Evolutionary conservation across 2,888 invertebrate genomes (phyloP).

Genomic region (Acanthosepion lycidas): DNA sequence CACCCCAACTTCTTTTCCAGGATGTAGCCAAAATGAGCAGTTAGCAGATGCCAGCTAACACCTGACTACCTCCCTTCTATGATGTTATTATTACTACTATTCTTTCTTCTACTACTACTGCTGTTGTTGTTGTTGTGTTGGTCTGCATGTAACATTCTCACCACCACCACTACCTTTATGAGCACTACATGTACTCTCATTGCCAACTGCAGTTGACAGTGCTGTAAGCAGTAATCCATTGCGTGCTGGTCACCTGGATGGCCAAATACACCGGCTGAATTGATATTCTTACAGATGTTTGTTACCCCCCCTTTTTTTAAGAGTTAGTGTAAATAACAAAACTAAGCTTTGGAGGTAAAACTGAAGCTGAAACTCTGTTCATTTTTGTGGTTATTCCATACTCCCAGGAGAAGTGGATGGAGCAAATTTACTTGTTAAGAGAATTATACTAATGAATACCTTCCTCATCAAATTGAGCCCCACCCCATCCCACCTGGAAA

Average conservation of each 20-base stretch:
- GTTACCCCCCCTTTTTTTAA: background rate
- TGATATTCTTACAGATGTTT: background rate
- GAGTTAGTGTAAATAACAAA: background rate
- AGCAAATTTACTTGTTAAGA: background rate
- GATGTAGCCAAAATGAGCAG: too few relatives aligned
- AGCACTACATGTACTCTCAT: background rate
- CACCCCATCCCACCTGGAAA: too few relatives aligned
- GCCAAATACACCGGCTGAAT: background rate
- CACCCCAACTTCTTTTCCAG: background rate
- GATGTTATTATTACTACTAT: background rate
- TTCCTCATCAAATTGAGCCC: background rate
- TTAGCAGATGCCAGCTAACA: background rate
- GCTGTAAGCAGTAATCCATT: background rate
- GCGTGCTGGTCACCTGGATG: background rate
- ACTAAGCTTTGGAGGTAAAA: background rate
- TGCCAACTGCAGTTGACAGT: slow-evolving; percentile 34
- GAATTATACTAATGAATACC: background rate
- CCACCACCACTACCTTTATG: background rate
- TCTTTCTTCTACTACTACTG: slow-evolving; percentile 2
- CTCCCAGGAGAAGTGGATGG: background rate
- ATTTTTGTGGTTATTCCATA: background rate
- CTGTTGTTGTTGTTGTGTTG: slow-evolving; percentile 40
- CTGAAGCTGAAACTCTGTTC: background rate
- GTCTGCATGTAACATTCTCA: slow-evolving; percentile 41
- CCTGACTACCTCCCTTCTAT: background rate